Evolutionary conservation across 2,113 vertebrate species (phyloP).

Genomic region (Hiodon alosoides): DNA sequence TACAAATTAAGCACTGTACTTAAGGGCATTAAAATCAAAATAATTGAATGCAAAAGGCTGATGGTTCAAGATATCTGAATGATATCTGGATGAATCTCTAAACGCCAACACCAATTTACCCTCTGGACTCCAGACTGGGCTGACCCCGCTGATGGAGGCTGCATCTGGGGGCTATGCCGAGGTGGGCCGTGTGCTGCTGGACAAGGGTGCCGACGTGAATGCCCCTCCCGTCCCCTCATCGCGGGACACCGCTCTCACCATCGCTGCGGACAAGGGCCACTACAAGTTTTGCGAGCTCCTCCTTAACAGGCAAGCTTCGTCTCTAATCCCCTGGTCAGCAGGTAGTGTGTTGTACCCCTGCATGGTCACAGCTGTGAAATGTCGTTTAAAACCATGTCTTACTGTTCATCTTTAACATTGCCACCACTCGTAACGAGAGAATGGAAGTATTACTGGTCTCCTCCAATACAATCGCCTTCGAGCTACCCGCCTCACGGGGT

Average conservation of each 20-base stretch:
- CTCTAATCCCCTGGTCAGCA: neutral
- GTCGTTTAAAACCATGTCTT: no score
- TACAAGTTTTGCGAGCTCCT: conserved; percentile 99
- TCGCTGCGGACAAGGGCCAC: conserved; percentile 97
- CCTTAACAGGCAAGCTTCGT: conserved; percentile 74
- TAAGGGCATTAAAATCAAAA: no score
- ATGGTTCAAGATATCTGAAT: no score
- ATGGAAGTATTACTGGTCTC: no score
- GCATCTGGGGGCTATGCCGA: conserved; percentile 96
- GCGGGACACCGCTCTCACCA: conserved; percentile 94
- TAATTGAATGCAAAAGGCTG: no score
- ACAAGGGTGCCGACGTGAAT: conserved; percentile 97
- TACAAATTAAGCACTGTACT: no score
- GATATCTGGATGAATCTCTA: neutral
- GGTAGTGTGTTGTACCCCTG: neutral
- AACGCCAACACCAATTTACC: conserved; percentile 17
- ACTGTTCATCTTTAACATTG: no score
- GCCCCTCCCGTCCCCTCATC: conserved; percentile 96
- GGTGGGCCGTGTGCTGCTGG: conserved; percentile 93
- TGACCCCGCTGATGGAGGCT: conserved; percentile 97
- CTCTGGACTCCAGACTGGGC: conserved; percentile 74
- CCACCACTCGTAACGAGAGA: no score
- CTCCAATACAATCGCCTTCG: no score
- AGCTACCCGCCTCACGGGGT: no score
- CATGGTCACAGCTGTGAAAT: neutral